A percentile compares a stretch with the other conserved stretches of the same genome.
These are phyloP conservation scores for Xestia c-nigrum DNA, from an alignment of 2,888 invertebrate genomes.

Conservation along the genomic window DNA sequence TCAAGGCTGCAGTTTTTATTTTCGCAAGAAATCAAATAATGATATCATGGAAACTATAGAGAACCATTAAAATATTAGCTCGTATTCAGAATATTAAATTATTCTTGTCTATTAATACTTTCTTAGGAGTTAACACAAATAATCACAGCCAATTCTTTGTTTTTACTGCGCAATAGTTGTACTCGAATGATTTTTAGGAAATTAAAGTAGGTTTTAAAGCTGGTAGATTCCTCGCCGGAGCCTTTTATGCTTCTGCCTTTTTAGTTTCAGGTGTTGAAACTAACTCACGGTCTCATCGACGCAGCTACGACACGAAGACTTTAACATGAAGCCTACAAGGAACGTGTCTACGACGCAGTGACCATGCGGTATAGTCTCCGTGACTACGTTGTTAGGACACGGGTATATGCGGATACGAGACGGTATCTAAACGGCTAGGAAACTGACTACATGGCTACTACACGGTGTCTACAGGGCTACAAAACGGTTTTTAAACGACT, in stretches of 20 bases:
- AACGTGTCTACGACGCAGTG: too few species aligned
- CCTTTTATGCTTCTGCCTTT: neutral
- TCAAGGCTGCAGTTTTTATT: conserved; percentile 2
- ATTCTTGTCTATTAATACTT: too few species aligned
- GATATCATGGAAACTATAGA: neutral
- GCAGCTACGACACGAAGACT: neutral
- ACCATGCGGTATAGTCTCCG: too few species aligned
- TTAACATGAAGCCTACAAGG: neutral
- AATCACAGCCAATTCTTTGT: neutral
- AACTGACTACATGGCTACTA: neutral
- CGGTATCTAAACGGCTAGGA: too few species aligned
- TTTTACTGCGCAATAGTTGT: neutral
- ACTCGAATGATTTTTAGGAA: neutral
- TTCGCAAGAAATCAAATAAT: conserved; percentile 2
- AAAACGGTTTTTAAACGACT: too few species aligned
- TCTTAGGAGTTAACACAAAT: neutral
- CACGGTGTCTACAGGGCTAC: neutral
- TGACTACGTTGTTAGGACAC: too few species aligned
- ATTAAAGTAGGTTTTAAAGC: neutral
- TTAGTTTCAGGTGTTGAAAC: neutral
- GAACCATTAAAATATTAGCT: too few species aligned
- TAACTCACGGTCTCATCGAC: neutral
- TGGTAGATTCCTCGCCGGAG: neutral
- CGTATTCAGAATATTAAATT: too few species aligned
- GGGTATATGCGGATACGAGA: too few species aligned